Evolutionary conservation across 2,888 invertebrate species (phyloP), one percentile per base, ranked within the genome.

Genomic region (Gerosis bhagava): DNA sequence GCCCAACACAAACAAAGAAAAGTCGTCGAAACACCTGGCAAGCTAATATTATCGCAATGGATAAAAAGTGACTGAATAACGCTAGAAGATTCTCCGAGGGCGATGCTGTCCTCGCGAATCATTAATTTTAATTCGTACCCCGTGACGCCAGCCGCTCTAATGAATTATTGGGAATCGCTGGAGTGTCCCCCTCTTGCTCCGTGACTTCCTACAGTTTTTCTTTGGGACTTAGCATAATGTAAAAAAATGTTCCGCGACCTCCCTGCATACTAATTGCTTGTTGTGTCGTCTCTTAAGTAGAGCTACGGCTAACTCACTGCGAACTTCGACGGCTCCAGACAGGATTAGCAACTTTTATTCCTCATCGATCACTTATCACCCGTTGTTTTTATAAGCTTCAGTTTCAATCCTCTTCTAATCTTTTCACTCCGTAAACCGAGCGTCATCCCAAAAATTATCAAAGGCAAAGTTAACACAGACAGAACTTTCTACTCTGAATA

Each of bases 91-190:
- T 72, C 73, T 73, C 63, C 71, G 68, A 67, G 76, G 67, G 70
- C 77, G 73, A 69, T 70, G 71, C 74, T 73, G 74, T 77, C 76
- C 75, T 81, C 75, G 73, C 83, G 81, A 82, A 83, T 87, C 88
- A 88, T 88, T 86, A 87, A 88, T 87, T 87, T 87, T 87, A 88
- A 88, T 88, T 88, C 84, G 81, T 75, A 73, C 75, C 78, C 79
- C 79, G 82, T 78, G 84, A 83, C 81, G 78, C 72, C 67, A 74
- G 78, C 77, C 67, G 74, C 79, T 77, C 72, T 88, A 87, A 88
- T 88, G 87, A 87, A 86, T 87, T 86, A 88, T 87, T 83, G 87
- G 84, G 80, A 82, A 86, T 84, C 81, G 82, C 73, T 70, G 70
- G 71, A 79, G 76, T 71, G 66, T 77, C 73, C 65, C 63, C 62